Base-by-base conservation (phyloP, 1,140 invertebrate genomes). In the Elysia chlorotica region DNA sequence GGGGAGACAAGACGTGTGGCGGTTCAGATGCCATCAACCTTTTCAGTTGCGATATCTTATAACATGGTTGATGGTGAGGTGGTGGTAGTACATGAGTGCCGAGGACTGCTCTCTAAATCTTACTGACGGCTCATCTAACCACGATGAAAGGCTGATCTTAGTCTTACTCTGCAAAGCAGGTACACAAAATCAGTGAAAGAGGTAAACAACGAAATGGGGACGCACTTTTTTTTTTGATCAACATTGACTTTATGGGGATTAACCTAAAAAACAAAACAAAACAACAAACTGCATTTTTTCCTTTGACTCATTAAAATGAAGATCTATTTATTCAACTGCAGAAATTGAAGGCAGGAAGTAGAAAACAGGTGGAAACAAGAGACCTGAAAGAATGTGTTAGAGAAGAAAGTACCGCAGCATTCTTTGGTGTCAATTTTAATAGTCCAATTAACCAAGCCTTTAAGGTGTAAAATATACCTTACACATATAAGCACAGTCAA, bases 141-240 rank as follows among this genome's bases (percentile, higher is more conserved):
- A 37, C 57, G 69, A 63, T 71, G 69, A 63, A 31, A 71, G 57
- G 69, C 69, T 63, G 69, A 71, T 71, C 69, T 71, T 71, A 71
- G 69, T 23, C 38, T 69, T 71, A 62, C 19, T 71, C 69, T 71
- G 69, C 69, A 71, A 71, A 71, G 69, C 69, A 71, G 56, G 69
- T 71, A 71, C 59, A 71, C 25, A 63, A 53, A 71, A 71, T 71
- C 6, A 71, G 37, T 71, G n/a, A 61, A 17, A 41, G 4, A n/a
- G 37, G 37, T 56, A 23, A 62, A n/a, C 41, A 63, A 48, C 30
- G 17, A 17, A 25, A 23, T 33, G 33, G 63, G 61, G 23, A 61
- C 23, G 25, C 30, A 37, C 53, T 38, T 59, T 54, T 1, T 70
- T 17, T 57, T 59, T 59, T 17, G 25, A 59, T 19, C 25, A 6